Evolutionary conservation across 1,140 invertebrate species (phyloP).

Genomic region (Drosophila littoralis): DNA sequence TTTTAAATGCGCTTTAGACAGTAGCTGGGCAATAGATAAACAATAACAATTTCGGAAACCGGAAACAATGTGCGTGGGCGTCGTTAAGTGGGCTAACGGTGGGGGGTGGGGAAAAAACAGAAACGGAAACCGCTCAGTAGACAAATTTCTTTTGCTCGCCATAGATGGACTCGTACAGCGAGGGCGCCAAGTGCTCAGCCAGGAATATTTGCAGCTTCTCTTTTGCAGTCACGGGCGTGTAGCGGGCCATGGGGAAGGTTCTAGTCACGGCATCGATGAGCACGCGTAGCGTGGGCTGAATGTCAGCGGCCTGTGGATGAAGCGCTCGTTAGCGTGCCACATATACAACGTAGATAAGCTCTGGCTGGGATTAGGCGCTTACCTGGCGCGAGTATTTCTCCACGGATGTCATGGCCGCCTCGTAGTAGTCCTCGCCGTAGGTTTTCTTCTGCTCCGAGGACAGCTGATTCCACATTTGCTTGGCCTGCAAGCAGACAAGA

Average conservation of each 20-base stretch:
- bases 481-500: constrained; percentile 85
- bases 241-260: constrained; percentile 91
- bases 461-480: constrained; percentile 91
- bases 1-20: constrained; percentile 61
- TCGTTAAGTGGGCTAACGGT: constrained; percentile 3
- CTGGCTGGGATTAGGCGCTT: not conserved
- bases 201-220: constrained; percentile 91
- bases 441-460: constrained; percentile 90
- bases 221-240: constrained; percentile 90
- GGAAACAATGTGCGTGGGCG: constrained; percentile 38
- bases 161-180: constrained; percentile 89
- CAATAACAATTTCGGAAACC: constrained; percentile 35
- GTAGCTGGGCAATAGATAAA: constrained; percentile 36
- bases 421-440: constrained; percentile 92
- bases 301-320: constrained; percentile 87
- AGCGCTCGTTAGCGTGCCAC: constrained; percentile 2
- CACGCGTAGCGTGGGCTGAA: constrained; percentile 89
- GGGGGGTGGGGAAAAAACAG: not conserved
- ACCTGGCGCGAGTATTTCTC: constrained; percentile 90
- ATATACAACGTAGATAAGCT: constrained; percentile 11
- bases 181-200: constrained; percentile 90
- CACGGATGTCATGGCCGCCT: constrained; percentile 89
- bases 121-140: constrained; percentile 46
- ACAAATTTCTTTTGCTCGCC: constrained; percentile 78
- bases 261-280: constrained; percentile 90